Conservation (phyloP, 2,888 invertebrate genomes). For the Ceraclea dissimilis region DNA sequence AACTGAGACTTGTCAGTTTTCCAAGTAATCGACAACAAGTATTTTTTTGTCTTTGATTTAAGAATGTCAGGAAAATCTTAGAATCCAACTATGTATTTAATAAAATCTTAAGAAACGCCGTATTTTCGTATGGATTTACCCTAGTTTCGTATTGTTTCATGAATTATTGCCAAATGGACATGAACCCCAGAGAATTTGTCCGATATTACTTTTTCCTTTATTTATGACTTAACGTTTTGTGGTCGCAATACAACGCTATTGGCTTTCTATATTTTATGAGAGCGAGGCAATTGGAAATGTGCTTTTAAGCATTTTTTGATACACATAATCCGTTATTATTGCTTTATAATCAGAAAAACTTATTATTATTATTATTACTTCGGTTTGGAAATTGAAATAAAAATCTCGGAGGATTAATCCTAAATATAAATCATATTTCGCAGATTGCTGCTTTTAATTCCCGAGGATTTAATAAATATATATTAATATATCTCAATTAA, state of each 20-base stretch:
- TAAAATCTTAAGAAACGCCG: neutral
- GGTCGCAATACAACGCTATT: constrained; percentile 13
- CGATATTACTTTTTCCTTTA: constrained; percentile 25
- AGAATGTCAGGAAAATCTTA: no score
- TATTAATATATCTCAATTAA: no score
- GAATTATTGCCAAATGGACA: constrained; percentile 25
- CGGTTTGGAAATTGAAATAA: neutral
- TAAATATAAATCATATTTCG: no score
- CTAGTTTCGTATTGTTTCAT: constrained; percentile 22
- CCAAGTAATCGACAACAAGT: no score
- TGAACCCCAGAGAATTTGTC: constrained; percentile 21
- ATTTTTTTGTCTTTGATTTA: no score
- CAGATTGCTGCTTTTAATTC: no score
- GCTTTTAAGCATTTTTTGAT: constrained; percentile 5
- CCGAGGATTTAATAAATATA: no score
- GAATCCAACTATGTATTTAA: no score
- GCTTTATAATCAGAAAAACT: neutral
- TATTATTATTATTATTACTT: no score
- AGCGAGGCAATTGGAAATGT: constrained; percentile 10
- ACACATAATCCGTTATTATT: neutral
- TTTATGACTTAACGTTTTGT: constrained; percentile 23
- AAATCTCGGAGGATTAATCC: neutral
- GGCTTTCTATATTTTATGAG: constrained; percentile 22
- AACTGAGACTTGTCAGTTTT: no score
- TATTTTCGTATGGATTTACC: neutral